Percentiles rank a stretch among this genome's conserved stretches.
These are phyloP conservation scores for Aplysia californica DNA, from an alignment of 1,140 invertebrate species.

Conservation along the genomic window DNA sequence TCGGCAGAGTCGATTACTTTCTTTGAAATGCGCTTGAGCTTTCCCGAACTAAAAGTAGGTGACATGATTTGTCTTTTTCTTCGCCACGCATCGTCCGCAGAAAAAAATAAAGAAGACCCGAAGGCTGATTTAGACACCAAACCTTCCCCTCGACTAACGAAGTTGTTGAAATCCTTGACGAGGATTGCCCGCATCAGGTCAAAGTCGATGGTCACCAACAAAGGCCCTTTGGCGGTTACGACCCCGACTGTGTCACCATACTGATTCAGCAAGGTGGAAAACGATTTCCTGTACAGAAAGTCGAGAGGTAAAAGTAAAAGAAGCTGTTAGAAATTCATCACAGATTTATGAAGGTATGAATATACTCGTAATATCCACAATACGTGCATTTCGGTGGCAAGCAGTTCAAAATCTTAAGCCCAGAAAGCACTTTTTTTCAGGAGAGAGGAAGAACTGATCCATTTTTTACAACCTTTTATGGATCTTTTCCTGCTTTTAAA, in stretches of 20 bases:
- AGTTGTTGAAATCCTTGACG: constrained; percentile 25
- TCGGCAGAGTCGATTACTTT: not conserved
- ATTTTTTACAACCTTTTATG: no score
- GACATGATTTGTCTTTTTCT: constrained; percentile 5
- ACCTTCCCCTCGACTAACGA: not conserved
- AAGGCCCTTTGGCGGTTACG: not conserved
- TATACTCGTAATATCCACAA: no score
- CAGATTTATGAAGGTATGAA: no score
- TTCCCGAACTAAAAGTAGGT: constrained; percentile 5
- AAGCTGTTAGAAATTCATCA: no score
- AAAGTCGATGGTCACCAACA: constrained; percentile 4
- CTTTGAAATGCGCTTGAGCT: not conserved
- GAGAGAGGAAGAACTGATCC: no score
- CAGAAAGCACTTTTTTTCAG: no score
- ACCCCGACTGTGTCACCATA: constrained; percentile 5
- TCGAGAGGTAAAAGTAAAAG: no score
- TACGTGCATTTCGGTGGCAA: no score
- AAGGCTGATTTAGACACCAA: not conserved
- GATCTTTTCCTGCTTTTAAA: no score
- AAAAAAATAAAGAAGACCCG: not conserved
- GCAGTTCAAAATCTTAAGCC: no score
- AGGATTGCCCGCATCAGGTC: not conserved
- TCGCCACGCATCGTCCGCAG: not conserved
- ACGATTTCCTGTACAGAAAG: no score
- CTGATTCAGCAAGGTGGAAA: no score